Percentiles rank a stretch among this genome's conserved stretches.
These are phyloP conservation scores for Oryzias curvinotus DNA, from an alignment of 2,113 vertebrate species.

Conservation along the genomic window DNA sequence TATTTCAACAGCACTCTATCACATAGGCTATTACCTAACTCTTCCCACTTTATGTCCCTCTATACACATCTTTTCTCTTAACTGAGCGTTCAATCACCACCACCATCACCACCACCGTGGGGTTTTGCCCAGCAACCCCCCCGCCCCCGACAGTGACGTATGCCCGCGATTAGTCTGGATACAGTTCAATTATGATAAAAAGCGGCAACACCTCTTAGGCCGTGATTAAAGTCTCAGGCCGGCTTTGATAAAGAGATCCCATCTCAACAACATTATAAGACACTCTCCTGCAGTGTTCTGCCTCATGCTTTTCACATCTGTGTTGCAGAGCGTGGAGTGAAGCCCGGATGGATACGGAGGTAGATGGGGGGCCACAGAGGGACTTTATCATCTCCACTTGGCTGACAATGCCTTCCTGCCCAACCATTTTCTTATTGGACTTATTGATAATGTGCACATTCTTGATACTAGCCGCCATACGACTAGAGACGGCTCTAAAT, in stretches of 20 bases:
- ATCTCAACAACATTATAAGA: slow-evolving; percentile 89
- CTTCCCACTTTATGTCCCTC: slow-evolving; percentile 50
- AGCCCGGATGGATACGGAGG: slow-evolving; percentile 51
- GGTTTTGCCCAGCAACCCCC: slow-evolving; percentile 33
- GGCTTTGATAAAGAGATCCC: slow-evolving; percentile 93
- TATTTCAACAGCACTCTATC: slow-evolving; percentile 57
- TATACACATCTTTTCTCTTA: slow-evolving; percentile 60
- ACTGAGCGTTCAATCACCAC: slow-evolving; percentile 72
- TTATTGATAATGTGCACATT: slow-evolving; percentile 70
- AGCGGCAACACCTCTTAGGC: slow-evolving; percentile 89
- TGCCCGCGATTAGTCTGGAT: slow-evolving; percentile 90
- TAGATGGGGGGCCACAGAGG: slow-evolving; percentile 73
- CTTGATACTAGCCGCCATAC: slow-evolving; percentile 43
- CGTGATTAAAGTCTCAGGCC: slow-evolving; percentile 87
- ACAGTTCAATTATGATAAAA: slow-evolving; percentile 96
- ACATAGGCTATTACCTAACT: slow-evolving; percentile 61
- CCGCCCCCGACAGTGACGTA: slow-evolving; percentile 92
- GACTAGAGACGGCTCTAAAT: slow-evolving; percentile 46
- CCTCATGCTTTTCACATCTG: slow-evolving; percentile 74
- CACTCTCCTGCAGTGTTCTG: slow-evolving; percentile 71
- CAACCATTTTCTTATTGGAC: slow-evolving; percentile 78
- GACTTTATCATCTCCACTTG: slow-evolving; percentile 91
- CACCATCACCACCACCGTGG: slow-evolving; percentile 55
- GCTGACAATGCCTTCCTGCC: slow-evolving; percentile 66
- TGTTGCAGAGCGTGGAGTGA: slow-evolving; percentile 47